Evolutionary conservation across 2,888 invertebrate genomes (phyloP), one percentile per base, ranked within the genome.

Genomic region (Physocephala rufipes): DNA sequence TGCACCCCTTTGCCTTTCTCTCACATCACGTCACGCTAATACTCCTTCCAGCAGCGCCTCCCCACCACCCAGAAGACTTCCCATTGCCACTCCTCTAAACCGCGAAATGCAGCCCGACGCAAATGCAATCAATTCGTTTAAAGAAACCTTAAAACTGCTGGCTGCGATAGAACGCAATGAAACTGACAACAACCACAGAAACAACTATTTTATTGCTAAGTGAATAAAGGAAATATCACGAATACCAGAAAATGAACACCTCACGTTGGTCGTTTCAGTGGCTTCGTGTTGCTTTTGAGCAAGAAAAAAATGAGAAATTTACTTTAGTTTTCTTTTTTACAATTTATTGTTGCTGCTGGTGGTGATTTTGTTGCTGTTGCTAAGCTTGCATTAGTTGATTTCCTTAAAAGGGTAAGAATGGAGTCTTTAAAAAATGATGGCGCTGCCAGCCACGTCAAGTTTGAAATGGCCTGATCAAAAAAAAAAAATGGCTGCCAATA

Each of bases 401-500:
- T 36, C n/a, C n/a, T n/a, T n/a, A n/a, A n/a, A n/a, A n/a, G n/a
- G n/a, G n/a, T n/a, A n/a, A n/a, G 13, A 49, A 49, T 26, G 49
- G 58, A 59, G 59, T 59, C 59, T 19, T 36, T 59, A 21, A 59
- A 19, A 67, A 67, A 67, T 67, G 59, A 59, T 59, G 67, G 59
- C 59, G 61, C 53, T 51, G 36, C 9, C 36, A 19, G 12, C 21
- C 24, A 47, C 49, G 58, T 58, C 16, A 16, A 43, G 43, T n/a
- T 15, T 59, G 49, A 26, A 3, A 61, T 47, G 30, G 47, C 59
- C n/a, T n/a, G n/a, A n/a, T n/a, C n/a, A n/a, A n/a, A n/a, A n/a
- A n/a, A n/a, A n/a, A 30, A 61, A 67, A 67, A 67, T 67, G 67
- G 67, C 67, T 67, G 67, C 26, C 59, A 67, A 49, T 67, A 5